These are phyloP conservation scores for Lateolabrax maculatus DNA, from an alignment of 2,797 vertebrate species.

Conservation along the genomic window DNA sequence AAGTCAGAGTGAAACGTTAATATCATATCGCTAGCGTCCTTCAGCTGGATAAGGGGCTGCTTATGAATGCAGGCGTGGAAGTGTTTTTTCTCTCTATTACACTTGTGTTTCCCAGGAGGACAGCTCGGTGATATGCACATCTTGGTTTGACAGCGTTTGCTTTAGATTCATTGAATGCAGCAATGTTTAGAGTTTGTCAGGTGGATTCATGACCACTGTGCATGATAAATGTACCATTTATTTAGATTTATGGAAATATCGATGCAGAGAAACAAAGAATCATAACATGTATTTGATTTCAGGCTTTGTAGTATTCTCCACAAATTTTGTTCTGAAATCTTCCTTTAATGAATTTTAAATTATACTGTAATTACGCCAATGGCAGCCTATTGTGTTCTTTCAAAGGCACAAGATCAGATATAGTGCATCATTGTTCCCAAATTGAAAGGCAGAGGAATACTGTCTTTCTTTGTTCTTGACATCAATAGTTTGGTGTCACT, in stretches of 20 bases:
- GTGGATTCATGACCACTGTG: constrained; percentile 22
- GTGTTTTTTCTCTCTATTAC: constrained; percentile 59
- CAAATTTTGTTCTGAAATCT: constrained; percentile 9
- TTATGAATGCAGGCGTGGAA: constrained; percentile 44
- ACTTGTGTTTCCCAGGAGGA: constrained; percentile 52
- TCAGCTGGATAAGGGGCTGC: constrained; percentile 51
- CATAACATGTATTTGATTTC: constrained; percentile 17
- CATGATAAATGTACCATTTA: constrained; percentile 39
- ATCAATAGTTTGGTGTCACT: constrained; percentile 14
- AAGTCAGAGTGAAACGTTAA: constrained; percentile 52
- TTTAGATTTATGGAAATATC: constrained; percentile 42
- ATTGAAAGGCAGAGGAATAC: constrained; percentile 27
- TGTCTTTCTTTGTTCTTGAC: constrained; percentile 41
- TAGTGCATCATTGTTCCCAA: neutral
- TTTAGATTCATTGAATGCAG: constrained; percentile 57
- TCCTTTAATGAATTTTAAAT: constrained; percentile 46
- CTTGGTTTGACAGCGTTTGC: constrained; percentile 57
- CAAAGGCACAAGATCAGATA: constrained; percentile 44
- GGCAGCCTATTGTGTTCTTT: constrained; percentile 36
- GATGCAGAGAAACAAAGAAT: constrained; percentile 32
- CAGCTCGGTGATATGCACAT: constrained; percentile 54
- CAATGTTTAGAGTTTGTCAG: constrained; percentile 48
- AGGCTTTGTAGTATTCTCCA: constrained; percentile 17
- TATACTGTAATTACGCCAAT: constrained; percentile 37
- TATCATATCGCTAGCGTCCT: constrained; percentile 49